These are phyloP conservation scores for Anabacerthia variegaticeps DNA, from an alignment of 2,797 vertebrate genomes.

Conservation along the genomic window DNA sequence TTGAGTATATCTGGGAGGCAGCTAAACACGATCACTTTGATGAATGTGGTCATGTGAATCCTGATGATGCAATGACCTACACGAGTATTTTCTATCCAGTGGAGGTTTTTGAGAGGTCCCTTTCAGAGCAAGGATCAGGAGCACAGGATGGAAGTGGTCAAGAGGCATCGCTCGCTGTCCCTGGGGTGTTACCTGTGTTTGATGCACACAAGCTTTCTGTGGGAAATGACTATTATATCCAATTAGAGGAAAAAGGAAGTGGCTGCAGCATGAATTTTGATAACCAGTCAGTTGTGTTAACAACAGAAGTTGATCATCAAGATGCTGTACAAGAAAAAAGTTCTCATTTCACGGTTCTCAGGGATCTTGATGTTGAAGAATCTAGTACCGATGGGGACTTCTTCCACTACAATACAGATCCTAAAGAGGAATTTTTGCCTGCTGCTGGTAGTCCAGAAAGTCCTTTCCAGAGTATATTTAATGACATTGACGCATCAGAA, in stretches of 20 bases:
- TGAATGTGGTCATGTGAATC: constrained; percentile 75
- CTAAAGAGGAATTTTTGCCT: constrained; percentile 84
- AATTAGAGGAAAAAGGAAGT: constrained; percentile 90
- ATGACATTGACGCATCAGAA: constrained; percentile 80
- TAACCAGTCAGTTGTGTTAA: constrained; percentile 65
- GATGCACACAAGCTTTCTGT: constrained; percentile 90
- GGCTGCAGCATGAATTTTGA: constrained; percentile 79
- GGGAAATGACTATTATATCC: constrained; percentile 93
- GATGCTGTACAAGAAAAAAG: constrained; percentile 66
- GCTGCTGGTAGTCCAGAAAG: constrained; percentile 83
- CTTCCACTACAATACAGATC: constrained; percentile 84
- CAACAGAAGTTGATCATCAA: constrained; percentile 72
- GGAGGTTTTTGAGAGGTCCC: constrained; percentile 85
- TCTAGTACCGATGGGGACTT: constrained; percentile 90
- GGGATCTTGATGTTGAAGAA: constrained; percentile 86
- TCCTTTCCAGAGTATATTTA: constrained; percentile 87
- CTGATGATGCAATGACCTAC: constrained; percentile 88
- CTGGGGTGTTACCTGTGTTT: constrained; percentile 91
- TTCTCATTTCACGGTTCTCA: constrained; percentile 79
- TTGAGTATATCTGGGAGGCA: constrained; percentile 97
- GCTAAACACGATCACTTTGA: constrained; percentile 94
- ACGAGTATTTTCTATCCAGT: constrained; percentile 94
- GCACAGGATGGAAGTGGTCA: constrained; percentile 70
- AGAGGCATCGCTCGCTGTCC: constrained; percentile 75
- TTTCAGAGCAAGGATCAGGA: constrained; percentile 79